A percentile compares a stretch with the other conserved stretches of the same genome.
phyloP scores from a whole-genome alignment of 1,140 invertebrate species.

The Anastrepha ludens region DNA sequence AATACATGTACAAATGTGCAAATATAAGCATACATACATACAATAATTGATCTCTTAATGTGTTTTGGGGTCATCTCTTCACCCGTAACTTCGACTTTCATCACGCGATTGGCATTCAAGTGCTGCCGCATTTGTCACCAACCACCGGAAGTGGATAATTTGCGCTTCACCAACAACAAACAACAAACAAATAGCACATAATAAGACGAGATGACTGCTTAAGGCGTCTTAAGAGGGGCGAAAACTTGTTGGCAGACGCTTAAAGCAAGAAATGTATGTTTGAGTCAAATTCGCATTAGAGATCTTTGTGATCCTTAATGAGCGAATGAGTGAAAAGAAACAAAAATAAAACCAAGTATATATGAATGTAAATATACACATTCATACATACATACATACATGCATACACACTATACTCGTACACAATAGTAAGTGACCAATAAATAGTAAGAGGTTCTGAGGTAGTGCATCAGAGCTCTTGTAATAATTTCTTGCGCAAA shows the following conservation, averaged over 20 bases:
- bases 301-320: neutral
- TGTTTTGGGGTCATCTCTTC: slow-evolving; percentile 28
- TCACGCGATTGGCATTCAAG: slow-evolving; percentile 32
- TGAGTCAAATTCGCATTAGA: neutral
- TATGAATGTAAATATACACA: too few species aligned
- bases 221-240: neutral
- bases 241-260: neutral
- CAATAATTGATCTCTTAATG: slow-evolving; percentile 44
- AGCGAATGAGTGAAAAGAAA: too few species aligned
- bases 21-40: neutral
- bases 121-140: slow-evolving; percentile 20
- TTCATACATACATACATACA: too few species aligned
- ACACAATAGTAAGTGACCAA: too few species aligned
- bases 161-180: neutral
- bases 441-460: neutral
- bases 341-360: neutral
- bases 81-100: slow-evolving; percentile 7
- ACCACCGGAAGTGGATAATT: slow-evolving; percentile 41
- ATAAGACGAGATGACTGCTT: neutral
- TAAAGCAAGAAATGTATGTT: neutral
- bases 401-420: too few species aligned
- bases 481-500: slow-evolving; percentile 11
- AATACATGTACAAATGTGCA: neutral
- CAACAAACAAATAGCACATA: slow-evolving; percentile 12
- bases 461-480: neutral